Conservation (phyloP, 2,888 invertebrate genomes). For the Ochropacha duplaris region DNA sequence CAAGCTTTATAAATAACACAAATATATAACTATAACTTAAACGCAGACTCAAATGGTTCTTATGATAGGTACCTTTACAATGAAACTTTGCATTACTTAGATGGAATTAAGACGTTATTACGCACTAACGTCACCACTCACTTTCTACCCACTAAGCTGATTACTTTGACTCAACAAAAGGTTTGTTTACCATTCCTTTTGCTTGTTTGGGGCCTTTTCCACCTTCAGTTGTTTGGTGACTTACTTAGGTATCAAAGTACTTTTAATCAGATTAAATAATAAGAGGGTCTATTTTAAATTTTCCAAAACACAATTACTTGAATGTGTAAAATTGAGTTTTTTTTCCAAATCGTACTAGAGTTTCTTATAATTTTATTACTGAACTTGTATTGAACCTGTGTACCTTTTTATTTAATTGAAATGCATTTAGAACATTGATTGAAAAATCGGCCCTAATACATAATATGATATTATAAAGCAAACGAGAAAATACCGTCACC, state of each 20-base stretch:
- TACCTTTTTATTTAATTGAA: too few relatives aligned
- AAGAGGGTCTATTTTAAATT: background rate
- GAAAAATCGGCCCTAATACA: too few relatives aligned
- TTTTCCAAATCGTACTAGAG: too few relatives aligned
- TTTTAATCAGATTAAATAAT: conserved; percentile 1
- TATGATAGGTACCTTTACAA: too few relatives aligned
- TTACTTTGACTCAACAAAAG: conserved; percentile 41
- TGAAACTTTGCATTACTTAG: conserved; percentile 6
- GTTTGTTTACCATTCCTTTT: conserved; percentile 33
- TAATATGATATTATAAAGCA: background rate
- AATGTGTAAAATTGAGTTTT: too few relatives aligned
- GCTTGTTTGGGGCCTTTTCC: conserved; percentile 22
- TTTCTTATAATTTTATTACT: too few relatives aligned
- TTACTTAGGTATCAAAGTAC: background rate
- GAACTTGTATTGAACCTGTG: too few relatives aligned
- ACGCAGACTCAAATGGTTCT: too few relatives aligned
- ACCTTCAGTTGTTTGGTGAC: background rate
- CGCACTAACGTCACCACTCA: conserved; percentile 23
- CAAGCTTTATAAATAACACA: too few relatives aligned
- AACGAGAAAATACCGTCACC: background rate
- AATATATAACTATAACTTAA: too few relatives aligned
- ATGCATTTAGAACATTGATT: too few relatives aligned
- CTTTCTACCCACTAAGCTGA: conserved; percentile 43
- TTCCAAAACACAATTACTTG: background rate
- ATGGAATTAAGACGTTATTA: conserved; percentile 22